A percentile compares a stretch with the other conserved stretches of the same genome.
Evolutionary conservation across 2,797 vertebrate species (phyloP).

Genomic region (Odontamblyopus lacepedii): DNA sequence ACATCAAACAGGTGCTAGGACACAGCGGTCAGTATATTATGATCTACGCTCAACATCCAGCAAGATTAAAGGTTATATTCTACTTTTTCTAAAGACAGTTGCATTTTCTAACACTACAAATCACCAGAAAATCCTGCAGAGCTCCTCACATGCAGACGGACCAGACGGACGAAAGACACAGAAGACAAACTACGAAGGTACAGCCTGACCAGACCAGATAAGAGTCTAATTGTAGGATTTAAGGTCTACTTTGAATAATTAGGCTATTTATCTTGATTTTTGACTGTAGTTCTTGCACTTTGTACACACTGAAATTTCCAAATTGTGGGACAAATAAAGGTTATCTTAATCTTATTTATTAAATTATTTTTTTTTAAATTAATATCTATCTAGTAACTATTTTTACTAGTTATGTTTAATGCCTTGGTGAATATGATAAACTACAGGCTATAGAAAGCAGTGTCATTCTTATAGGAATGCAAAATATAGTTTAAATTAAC

Average conservation of each 20-base stretch:
- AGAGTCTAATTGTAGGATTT: too few relatives aligned
- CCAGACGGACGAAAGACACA: conserved; percentile 27
- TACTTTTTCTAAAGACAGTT: neutral
- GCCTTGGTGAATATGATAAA: neutral
- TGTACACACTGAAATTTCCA: too few relatives aligned
- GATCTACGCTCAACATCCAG: neutral
- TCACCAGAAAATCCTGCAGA: conserved; percentile 44
- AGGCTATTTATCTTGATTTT: too few relatives aligned
- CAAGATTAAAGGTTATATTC: neutral
- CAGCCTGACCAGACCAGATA: conserved; percentile 41
- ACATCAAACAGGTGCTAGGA: conserved; percentile 22
- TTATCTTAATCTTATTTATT: neutral
- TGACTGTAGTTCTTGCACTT: too few relatives aligned
- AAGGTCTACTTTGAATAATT: too few relatives aligned
- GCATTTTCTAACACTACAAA: neutral
- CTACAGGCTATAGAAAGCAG: neutral
- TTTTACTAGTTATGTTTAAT: neutral
- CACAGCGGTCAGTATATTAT: neutral
- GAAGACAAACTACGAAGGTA: conserved; percentile 34
- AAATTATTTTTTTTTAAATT: neutral
- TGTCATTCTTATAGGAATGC: neutral
- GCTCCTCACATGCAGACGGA: conserved; percentile 61
- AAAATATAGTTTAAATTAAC: neutral
- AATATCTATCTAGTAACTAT: neutral
- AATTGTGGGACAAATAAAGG: too few relatives aligned